These are phyloP conservation scores for Azemiops feae DNA, from an alignment of 2,113 vertebrate genomes.

Conservation along the genomic window DNA sequence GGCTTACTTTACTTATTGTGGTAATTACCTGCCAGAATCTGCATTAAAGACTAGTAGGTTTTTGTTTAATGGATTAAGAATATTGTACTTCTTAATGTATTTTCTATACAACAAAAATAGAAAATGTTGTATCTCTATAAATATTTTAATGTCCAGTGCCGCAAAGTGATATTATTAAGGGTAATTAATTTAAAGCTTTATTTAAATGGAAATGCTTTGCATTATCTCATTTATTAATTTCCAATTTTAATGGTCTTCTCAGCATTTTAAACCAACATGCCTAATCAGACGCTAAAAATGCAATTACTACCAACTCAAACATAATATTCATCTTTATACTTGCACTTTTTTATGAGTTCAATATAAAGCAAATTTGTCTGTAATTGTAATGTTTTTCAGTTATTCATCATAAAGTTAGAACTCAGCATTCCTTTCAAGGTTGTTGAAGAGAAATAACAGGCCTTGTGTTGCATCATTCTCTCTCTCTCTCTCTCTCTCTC, in stretches of 20 bases:
- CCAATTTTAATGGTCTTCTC: constrained; percentile 36
- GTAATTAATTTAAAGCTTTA: constrained; percentile 46
- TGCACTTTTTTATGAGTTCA: constrained; percentile 45
- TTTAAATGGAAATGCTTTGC: constrained; percentile 12
- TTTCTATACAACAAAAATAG: constrained; percentile 15
- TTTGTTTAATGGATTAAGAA: constrained; percentile 10
- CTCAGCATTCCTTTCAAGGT: not conserved
- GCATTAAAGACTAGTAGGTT: not conserved
- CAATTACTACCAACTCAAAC: constrained; percentile 48
- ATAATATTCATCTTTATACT: constrained; percentile 43
- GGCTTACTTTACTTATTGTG: not conserved
- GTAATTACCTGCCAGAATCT: not conserved
- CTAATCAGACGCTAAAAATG: constrained; percentile 56
- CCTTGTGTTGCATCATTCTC: not conserved
- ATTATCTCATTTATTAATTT: constrained; percentile 49
- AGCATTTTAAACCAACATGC: constrained; percentile 46
- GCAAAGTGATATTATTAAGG: constrained; percentile 29
- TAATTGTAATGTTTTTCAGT: constrained; percentile 29
- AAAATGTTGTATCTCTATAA: not conserved
- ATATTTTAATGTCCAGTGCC: not conserved
- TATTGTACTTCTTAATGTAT: not conserved
- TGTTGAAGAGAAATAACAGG: constrained; percentile 5
- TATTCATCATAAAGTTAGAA: constrained; percentile 3
- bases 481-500: not conserved
- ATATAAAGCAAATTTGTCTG: constrained; percentile 34